A percentile compares a stretch with the other conserved stretches of the same genome.
phyloP scores from a whole-genome alignment of 1,140 invertebrate genomes.

The Plutomurus gul region DNA sequence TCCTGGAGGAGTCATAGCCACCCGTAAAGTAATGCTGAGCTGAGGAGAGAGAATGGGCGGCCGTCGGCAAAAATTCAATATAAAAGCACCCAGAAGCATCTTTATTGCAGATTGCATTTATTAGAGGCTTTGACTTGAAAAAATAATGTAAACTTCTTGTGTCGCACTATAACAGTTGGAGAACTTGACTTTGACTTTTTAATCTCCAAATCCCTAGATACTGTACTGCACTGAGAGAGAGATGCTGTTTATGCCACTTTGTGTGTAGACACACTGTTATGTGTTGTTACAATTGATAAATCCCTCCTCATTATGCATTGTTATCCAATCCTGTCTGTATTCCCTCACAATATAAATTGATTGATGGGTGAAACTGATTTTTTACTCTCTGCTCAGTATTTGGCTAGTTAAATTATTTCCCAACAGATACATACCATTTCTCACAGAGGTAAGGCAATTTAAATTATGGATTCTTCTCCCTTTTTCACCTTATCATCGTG shows the following conservation, averaged over 20 bases:
- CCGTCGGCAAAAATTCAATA: neutral
- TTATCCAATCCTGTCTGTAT: too few relatives aligned
- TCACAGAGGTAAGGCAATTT: too few relatives aligned
- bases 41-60: too few relatives aligned
- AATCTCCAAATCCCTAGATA: neutral
- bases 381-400: neutral
- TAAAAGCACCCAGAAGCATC: neutral
- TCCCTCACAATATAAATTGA: too few relatives aligned
- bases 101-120: neutral
- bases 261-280: neutral
- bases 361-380: neutral
- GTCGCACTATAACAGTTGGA: neutral
- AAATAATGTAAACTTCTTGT: neutral
- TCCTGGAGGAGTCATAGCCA: constrained; percentile 7
- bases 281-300: neutral
- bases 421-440: too few relatives aligned
- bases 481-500: too few relatives aligned
- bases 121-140: neutral
- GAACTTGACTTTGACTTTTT: neutral
- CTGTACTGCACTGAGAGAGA: too few relatives aligned
- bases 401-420: too few relatives aligned
- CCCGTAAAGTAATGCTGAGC: neutral
- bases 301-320: too few relatives aligned
- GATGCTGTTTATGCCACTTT: neutral
- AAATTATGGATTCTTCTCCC: too few relatives aligned